A percentile compares a stretch with the other conserved stretches of the same genome.
Evolutionary conservation across 2,888 invertebrate genomes (phyloP).

Genomic region (Capitulum mitella): DNA sequence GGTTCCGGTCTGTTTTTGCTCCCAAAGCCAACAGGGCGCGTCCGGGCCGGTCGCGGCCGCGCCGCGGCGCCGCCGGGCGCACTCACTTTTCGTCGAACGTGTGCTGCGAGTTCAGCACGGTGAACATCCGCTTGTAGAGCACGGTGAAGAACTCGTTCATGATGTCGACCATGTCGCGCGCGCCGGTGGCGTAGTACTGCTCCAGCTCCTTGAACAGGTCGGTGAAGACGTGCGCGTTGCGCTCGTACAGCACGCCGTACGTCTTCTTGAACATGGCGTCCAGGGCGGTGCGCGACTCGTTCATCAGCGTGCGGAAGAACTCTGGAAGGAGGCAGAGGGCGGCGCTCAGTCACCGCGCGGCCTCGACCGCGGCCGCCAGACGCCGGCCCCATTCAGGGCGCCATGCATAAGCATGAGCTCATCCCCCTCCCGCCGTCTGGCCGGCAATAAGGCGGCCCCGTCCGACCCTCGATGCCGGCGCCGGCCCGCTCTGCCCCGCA

Average conservation of each 20-base stretch:
- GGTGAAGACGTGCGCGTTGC: constrained; percentile 85
- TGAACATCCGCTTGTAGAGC: constrained; percentile 92
- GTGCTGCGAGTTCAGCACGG: constrained; percentile 87
- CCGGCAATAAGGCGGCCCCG: background rate
- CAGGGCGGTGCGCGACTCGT: constrained; percentile 74
- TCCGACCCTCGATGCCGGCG: background rate
- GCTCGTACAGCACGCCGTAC: constrained; percentile 89
- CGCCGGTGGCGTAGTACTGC: constrained; percentile 76
- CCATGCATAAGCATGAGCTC: background rate
- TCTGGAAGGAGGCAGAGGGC: too few relatives aligned
- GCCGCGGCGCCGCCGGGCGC: background rate
- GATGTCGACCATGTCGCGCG: constrained; percentile 72
- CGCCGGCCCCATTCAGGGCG: background rate
- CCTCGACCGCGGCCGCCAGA: background rate
- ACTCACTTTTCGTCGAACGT: constrained; percentile 70
- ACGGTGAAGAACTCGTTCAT: constrained; percentile 89
- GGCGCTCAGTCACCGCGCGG: background rate
- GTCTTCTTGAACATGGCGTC: constrained; percentile 93
- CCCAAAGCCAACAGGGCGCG: too few relatives aligned
- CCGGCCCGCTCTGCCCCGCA: background rate
- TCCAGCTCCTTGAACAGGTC: constrained; percentile 84
- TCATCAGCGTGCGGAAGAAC: constrained; percentile 76
- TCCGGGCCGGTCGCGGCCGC: too few relatives aligned
- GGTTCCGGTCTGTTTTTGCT: background rate
- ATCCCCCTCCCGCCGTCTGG: background rate